Evolutionary conservation across 2,888 invertebrate genomes (phyloP).

Genomic region (Caenorhabditis imperialis): DNA sequence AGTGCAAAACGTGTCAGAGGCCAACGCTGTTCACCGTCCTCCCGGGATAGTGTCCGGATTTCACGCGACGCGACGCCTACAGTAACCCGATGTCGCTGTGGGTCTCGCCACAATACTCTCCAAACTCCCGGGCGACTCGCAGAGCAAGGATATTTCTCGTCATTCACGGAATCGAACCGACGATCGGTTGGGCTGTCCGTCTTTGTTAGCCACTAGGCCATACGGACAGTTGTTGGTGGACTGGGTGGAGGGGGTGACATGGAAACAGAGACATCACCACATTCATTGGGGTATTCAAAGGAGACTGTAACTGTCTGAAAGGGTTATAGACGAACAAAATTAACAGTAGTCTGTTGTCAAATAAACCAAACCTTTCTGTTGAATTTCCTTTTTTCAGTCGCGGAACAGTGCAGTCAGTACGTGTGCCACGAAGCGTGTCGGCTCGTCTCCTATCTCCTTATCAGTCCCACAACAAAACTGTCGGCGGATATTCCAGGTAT

Average conservation of each 20-base stretch:
- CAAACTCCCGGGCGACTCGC: constrained; percentile 24
- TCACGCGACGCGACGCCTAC: constrained; percentile 7
- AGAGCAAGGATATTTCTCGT: constrained; percentile 50
- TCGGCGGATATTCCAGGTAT: constrained; percentile 1
- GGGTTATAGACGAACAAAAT: no score
- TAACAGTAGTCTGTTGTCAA: no score
- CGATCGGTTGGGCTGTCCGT: no score
- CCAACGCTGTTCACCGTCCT: constrained; percentile 40
- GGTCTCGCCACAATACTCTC: constrained; percentile 11
- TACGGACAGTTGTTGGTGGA: no score
- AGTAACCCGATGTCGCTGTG: constrained; percentile 37
- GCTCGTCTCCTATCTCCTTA: constrained; percentile 36
- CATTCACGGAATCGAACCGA: constrained; percentile 31
- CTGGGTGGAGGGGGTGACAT: no score
- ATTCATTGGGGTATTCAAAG: no score
- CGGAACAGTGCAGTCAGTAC: constrained; percentile 34
- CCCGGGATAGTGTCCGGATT: constrained; percentile 3
- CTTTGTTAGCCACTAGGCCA: no score
- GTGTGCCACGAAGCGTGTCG: constrained; percentile 42
- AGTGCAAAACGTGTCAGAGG: constrained; percentile 17
- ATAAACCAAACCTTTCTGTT: no score
- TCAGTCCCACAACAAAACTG: constrained; percentile 9
- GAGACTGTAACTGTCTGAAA: no score
- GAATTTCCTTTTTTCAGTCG: neutral
- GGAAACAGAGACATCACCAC: no score